Evolutionary conservation across 2,113 vertebrate species (phyloP).

Genomic region (Percina caprodes): DNA sequence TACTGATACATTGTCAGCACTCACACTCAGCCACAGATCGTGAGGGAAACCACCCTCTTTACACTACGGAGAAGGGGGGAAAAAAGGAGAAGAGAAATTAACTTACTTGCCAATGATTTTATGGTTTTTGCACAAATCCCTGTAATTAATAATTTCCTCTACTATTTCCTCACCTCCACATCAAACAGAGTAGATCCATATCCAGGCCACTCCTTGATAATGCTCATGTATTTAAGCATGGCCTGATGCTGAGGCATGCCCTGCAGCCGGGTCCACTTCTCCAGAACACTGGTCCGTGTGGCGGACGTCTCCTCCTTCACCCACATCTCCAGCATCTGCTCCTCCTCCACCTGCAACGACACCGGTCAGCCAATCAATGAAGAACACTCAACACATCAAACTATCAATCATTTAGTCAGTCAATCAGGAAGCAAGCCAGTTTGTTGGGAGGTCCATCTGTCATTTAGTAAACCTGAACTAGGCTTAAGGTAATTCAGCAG

Average conservation of each 20-base stretch:
- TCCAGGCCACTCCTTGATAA: slow-evolving; percentile 93
- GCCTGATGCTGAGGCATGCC: slow-evolving; percentile 92
- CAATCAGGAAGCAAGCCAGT: background rate
- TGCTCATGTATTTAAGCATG: slow-evolving; percentile 93
- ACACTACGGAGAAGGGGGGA: slow-evolving; percentile 82
- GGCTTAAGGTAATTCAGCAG: background rate
- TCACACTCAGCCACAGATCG: slow-evolving; percentile 93
- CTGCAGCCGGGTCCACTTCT: slow-evolving; percentile 93
- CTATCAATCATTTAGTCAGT: background rate
- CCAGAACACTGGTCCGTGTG: slow-evolving; percentile 89
- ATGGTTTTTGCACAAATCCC: background rate
- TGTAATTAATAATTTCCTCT: background rate
- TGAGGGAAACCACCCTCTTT: slow-evolving; percentile 95
- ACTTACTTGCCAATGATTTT: background rate
- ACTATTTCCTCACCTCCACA: slow-evolving; percentile 86
- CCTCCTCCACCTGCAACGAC: slow-evolving; percentile 87
- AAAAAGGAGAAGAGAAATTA: background rate
- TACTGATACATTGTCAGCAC: slow-evolving; percentile 91
- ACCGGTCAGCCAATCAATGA: background rate
- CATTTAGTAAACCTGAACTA: background rate
- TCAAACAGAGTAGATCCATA: slow-evolving; percentile 95
- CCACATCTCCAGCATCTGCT: slow-evolving; percentile 97
- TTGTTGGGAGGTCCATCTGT: background rate
- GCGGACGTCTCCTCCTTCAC: slow-evolving; percentile 94
- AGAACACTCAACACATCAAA: background rate